These are phyloP conservation scores for Micronycteris hirsuta DNA, from an alignment of 2,113 vertebrate species.

Conservation along the genomic window DNA sequence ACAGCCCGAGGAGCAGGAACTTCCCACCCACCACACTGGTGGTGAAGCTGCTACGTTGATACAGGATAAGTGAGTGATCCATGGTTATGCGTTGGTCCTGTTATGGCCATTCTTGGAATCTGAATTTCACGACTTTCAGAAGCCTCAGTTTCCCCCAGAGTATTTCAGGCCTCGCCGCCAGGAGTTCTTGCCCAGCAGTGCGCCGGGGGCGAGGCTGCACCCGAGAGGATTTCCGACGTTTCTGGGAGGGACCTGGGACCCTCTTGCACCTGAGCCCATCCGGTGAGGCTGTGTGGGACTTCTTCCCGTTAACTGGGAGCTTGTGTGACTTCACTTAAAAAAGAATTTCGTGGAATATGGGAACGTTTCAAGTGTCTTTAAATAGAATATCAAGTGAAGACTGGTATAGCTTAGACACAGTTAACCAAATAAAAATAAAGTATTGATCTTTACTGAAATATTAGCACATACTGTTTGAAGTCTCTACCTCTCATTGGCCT, in stretches of 20 bases:
- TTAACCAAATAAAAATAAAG: not conserved
- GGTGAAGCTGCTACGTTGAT: not conserved
- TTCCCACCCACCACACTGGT: not conserved
- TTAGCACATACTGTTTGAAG: not conserved
- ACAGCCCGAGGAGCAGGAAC: not conserved
- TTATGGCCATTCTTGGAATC: not conserved
- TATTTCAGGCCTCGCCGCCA: not conserved
- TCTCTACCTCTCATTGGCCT: not conserved
- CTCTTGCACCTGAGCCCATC: not conserved
- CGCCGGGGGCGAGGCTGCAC: not conserved
- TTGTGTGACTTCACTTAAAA: not conserved
- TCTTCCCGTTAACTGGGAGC: not conserved
- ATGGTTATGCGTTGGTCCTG: not conserved
- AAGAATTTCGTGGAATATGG: not conserved
- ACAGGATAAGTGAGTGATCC: accelerated
- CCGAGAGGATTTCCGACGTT: not conserved
- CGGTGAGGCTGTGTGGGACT: not conserved
- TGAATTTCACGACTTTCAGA: not conserved
- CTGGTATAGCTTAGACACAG: too few relatives aligned
- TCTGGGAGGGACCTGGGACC: not conserved
- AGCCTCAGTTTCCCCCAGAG: not conserved
- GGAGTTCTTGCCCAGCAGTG: not conserved
- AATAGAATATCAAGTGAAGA: not conserved
- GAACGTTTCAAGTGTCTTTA: not conserved
- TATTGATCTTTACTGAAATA: not conserved